Evolutionary conservation across 2,888 invertebrate species (phyloP).

Genomic region (Tuberolachnus salignus): DNA sequence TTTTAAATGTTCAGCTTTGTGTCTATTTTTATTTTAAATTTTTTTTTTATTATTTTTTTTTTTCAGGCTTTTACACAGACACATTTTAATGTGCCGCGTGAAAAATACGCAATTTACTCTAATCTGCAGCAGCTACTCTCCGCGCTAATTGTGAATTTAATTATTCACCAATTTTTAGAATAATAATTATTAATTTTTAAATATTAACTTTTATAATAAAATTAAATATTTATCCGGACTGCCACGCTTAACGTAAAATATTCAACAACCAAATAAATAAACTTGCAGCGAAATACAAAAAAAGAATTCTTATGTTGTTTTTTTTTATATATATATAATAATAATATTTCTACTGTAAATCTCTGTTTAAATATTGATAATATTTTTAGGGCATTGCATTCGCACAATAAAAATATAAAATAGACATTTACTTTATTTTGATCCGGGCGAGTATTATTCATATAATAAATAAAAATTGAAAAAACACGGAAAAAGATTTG

Average conservation of each 20-base stretch:
- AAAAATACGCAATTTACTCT: background rate
- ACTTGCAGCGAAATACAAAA: conserved; percentile 3
- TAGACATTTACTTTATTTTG: no score
- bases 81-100: no score
- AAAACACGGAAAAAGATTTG: no score
- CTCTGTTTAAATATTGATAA: conserved; percentile 5
- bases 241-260: conserved; percentile 21
- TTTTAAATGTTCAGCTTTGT: no score
- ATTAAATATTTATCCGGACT: conserved; percentile 19
- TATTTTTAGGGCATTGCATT: background rate
- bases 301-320: conserved; percentile 5
- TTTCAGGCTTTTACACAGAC: no score
- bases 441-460: no score
- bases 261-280: background rate
- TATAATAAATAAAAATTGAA: no score
- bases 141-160: conserved; percentile 1
- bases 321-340: background rate
- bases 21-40: no score
- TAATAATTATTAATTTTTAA: background rate
- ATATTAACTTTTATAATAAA: conserved; percentile 23
- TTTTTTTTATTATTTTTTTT: no score
- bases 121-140: background rate
- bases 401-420: background rate
- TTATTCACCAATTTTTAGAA: conserved; percentile 5
- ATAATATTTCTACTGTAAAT: conserved; percentile 9